Evolutionary conservation across 2,797 vertebrate species (phyloP), one percentile per base, ranked within the genome.

Genomic region (Sphaeramia orbicularis): DNA sequence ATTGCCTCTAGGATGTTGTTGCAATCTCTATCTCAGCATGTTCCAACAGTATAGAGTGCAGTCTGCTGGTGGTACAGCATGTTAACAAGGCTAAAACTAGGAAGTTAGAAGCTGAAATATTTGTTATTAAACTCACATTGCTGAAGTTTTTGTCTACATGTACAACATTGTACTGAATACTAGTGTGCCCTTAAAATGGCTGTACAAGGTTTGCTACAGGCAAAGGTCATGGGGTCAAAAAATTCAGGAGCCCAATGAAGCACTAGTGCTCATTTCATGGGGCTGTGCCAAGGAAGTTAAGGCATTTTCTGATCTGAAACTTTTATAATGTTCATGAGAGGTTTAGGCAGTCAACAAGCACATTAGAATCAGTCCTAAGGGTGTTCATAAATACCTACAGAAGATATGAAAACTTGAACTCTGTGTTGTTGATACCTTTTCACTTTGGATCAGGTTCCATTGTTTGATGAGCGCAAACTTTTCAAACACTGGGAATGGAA

Each of bases 1-100:
- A 6, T n/a, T 49, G 51, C 48, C 38, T 60, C 15, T 44, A 37
- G 35, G 37, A n/a, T 15, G 52, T 32, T 41, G 14, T 13, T 9
- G 5, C 2, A 3, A 0, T 64, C 63, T 54, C 74, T 67, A 11
- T 32, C 59, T 51, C n/a, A 36, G 65, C 54, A 21, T 43, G 40
- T 44, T 21, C 19, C 19, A 21, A 21, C 19, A 21, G 19, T 21
- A 2, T 21, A 21, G 2, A 21, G 19, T 21, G 4, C 41, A 32
- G 41, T 15, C 7, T 15, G 15, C 10, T 18, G 6, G 19, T 45
- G 15, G 9, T 19, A 45, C 30, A 44, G 41, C 44, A 32, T 15
- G 55, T 44, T 44, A 16, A 15, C 24, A 30, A 57, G 10, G 15
- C 7, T 30, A 30, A 32, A 44, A 16, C 24, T n/a, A 54, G 19